Percentiles rank a stretch among this genome's conserved stretches.
phyloP scores from a whole-genome alignment of 2,797 vertebrate species.

The Cyclura pinguis region DNA sequence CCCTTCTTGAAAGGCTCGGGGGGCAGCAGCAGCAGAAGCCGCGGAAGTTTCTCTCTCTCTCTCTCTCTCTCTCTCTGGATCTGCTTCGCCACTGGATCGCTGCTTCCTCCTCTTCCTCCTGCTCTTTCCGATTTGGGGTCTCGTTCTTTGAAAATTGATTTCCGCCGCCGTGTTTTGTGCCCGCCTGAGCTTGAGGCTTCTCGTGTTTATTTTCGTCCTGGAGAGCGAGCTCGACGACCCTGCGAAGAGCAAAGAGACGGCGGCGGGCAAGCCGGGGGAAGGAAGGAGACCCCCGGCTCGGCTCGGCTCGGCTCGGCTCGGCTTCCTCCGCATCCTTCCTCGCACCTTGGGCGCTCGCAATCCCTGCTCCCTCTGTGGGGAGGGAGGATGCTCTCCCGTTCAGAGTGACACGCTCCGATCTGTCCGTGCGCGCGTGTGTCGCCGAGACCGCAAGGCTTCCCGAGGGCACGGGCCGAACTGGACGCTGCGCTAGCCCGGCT shows the following conservation, averaged over 20 bases:
- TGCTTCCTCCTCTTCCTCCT: not conserved
- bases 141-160: fast-evolving
- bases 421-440: too few species aligned
- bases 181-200: constrained; percentile 19
- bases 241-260: too few species aligned
- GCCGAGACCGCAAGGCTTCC: not conserved
- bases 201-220: constrained; percentile 3
- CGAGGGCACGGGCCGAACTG: not conserved
- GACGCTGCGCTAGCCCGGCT: not conserved
- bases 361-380: not conserved
- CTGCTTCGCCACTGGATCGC: not conserved
- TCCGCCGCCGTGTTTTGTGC: not conserved
- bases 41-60: constrained; percentile 18
- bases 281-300: not conserved
- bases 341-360: fast-evolving
- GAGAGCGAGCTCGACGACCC: not conserved
- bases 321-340: constrained; percentile 10
- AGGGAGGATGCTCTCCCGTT: not conserved
- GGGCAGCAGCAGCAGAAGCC: not conserved
- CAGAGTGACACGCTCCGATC: too few species aligned
- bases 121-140: not conserved
- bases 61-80: not conserved
- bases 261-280: not conserved
- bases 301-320: not conserved
- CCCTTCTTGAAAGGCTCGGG: not conserved